phyloP scores from a whole-genome alignment of 2,797 vertebrate species.

The Aeoliscus strigatus region DNA sequence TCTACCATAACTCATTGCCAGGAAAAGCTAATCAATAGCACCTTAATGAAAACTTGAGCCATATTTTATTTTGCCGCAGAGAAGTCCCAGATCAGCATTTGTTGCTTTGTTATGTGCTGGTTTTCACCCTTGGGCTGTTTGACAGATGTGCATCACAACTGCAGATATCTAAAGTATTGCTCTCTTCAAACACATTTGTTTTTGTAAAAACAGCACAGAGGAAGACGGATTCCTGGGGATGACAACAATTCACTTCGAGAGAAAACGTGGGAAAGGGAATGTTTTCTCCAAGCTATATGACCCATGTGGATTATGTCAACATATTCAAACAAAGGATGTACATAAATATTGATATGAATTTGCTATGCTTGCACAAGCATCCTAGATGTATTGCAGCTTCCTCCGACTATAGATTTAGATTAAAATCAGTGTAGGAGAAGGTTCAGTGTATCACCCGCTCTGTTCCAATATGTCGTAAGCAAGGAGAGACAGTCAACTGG shows the following conservation, averaged over 20 bases:
- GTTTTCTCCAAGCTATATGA: slow-evolving; percentile 28
- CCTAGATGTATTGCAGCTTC: slow-evolving; percentile 20
- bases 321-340: slow-evolving; percentile 11
- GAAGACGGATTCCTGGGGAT: slow-evolving; percentile 56
- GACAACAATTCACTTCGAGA: too few relatives aligned
- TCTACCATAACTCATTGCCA: slow-evolving; percentile 97
- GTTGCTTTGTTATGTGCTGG: slow-evolving; percentile 79
- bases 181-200: slow-evolving; percentile 68
- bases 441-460: too few relatives aligned
- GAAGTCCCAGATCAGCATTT: slow-evolving; percentile 95
- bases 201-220: slow-evolving; percentile 67
- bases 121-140: slow-evolving; percentile 77
- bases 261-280: slow-evolving; percentile 28
- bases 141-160: slow-evolving; percentile 80
- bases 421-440: too few relatives aligned
- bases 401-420: slow-evolving; percentile 8
- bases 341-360: slow-evolving; percentile 34
- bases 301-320: too few relatives aligned
- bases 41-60: slow-evolving; percentile 99
- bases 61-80: slow-evolving; percentile 96
- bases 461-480: too few relatives aligned
- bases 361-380: slow-evolving; percentile 15
- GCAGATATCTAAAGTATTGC: slow-evolving; percentile 79
- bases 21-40: slow-evolving; percentile 99
- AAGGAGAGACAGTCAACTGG: too few relatives aligned